These are phyloP conservation scores for Marisa cornuarietis DNA, from an alignment of 1,140 invertebrate species.

Conservation along the genomic window DNA sequence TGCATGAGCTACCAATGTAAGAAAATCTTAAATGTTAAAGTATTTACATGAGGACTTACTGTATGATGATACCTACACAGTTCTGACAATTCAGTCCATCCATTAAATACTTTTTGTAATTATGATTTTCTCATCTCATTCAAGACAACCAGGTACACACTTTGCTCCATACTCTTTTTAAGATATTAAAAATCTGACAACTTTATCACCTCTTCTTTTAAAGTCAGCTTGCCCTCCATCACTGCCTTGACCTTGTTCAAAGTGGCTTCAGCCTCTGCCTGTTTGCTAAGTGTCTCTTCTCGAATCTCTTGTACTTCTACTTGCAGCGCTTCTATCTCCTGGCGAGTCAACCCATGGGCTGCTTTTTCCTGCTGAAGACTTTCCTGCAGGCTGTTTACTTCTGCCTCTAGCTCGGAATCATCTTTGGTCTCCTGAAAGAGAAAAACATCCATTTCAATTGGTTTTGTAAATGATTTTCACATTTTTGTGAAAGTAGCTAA, in stretches of 20 bases:
- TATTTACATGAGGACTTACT: too few relatives aligned
- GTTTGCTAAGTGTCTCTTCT: conserved; percentile 41
- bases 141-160: background rate
- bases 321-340: conserved; percentile 52
- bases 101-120: background rate
- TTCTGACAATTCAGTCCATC: background rate
- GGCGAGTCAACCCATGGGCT: conserved; percentile 50
- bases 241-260: conserved; percentile 35
- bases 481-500: too few relatives aligned
- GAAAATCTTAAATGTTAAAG: background rate
- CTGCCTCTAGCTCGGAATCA: conserved; percentile 34
- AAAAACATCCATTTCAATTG: too few relatives aligned
- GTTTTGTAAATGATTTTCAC: too few relatives aligned
- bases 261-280: conserved; percentile 35
- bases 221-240: conserved; percentile 41
- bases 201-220: conserved; percentile 45
- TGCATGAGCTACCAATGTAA: background rate
- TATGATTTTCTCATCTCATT: background rate
- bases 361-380: conserved; percentile 47
- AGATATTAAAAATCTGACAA: background rate
- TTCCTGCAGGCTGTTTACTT: conserved; percentile 42
- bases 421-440: background rate
- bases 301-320: conserved; percentile 44
- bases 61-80: background rate
- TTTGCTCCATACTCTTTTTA: too few relatives aligned